Percentiles rank a stretch among this genome's conserved stretches.
Conservation (phyloP, 2,888 invertebrate genomes). For the Trissolcus japonicus region DNA sequence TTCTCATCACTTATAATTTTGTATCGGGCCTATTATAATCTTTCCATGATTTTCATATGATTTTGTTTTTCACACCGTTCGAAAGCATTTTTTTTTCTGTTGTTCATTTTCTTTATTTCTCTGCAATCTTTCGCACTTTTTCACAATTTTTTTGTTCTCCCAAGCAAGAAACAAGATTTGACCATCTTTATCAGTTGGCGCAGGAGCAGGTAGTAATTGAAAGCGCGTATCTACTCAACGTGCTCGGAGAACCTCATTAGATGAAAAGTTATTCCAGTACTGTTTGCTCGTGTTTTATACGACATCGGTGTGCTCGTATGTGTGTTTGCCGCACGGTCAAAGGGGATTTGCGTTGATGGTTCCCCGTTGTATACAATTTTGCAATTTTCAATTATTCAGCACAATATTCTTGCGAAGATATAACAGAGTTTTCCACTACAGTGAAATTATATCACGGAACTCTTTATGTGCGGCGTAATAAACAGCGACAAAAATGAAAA, state of each 20-base stretch:
- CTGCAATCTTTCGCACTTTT: conserved; percentile 2
- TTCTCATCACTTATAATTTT: background rate
- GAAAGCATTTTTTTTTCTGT: background rate
- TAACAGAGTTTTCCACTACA: conserved; percentile 41
- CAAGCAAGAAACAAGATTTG: conserved; percentile 35
- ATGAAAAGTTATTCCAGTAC: conserved; percentile 54
- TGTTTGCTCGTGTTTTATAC: conserved; percentile 55
- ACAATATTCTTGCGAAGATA: conserved; percentile 43
- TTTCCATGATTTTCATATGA: background rate
- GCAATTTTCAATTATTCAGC: conserved; percentile 56
- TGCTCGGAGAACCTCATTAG: conserved; percentile 57
- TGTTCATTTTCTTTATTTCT: conserved; percentile 8
- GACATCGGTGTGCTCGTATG: conserved; percentile 40
- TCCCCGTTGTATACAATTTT: conserved; percentile 51
- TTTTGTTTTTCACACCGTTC: background rate
- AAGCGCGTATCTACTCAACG: conserved; percentile 52
- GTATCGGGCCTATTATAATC: background rate
- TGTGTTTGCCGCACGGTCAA: conserved; percentile 59
- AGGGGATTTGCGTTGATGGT: conserved; percentile 55
- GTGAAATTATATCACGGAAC: conserved; percentile 36
- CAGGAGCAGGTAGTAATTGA: conserved; percentile 48
- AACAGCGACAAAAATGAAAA: conserved; percentile 1
- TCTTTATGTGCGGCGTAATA: conserved; percentile 20
- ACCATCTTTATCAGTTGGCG: conserved; percentile 44
- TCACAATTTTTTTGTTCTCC: conserved; percentile 6